Conservation (phyloP, 2,797 vertebrate species). For the Petrocephalus sullivani region DNA sequence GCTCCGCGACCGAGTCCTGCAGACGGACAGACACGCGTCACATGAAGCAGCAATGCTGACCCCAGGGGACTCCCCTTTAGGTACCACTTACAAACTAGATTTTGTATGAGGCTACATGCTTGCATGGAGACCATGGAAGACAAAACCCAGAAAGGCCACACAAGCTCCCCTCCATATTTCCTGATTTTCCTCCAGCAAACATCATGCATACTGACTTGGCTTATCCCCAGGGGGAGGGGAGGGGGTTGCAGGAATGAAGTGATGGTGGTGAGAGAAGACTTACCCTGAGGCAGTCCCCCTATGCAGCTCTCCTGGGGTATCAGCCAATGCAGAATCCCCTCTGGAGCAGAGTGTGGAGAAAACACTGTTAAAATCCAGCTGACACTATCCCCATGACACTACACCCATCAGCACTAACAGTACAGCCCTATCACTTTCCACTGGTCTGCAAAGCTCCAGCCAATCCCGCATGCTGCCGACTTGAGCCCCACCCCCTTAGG, state of each 20-base stretch:
- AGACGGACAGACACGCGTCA: slow-evolving; percentile 30
- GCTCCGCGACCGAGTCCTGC: slow-evolving; percentile 83
- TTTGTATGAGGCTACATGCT: background rate
- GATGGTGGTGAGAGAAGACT: background rate
- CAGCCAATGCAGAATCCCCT: slow-evolving; percentile 21
- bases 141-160: background rate
- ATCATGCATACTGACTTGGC: background rate
- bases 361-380: background rate
- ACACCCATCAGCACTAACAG: background rate
- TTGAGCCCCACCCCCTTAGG: background rate
- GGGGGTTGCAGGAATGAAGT: background rate
- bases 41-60: background rate
- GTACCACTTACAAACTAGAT: background rate
- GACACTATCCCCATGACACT: background rate
- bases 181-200: background rate
- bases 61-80: background rate
- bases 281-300: slow-evolving; percentile 23
- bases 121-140: background rate
- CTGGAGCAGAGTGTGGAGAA: slow-evolving; percentile 17
- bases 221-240: background rate
- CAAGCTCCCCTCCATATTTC: background rate
- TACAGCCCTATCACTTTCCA: background rate
- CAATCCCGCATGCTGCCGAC: background rate
- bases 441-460: background rate
- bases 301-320: slow-evolving; percentile 20